Evolutionary conservation across 2,797 vertebrate species (phyloP), one percentile per base, ranked within the genome.

Genomic region (Malacoctenus gilli): DNA sequence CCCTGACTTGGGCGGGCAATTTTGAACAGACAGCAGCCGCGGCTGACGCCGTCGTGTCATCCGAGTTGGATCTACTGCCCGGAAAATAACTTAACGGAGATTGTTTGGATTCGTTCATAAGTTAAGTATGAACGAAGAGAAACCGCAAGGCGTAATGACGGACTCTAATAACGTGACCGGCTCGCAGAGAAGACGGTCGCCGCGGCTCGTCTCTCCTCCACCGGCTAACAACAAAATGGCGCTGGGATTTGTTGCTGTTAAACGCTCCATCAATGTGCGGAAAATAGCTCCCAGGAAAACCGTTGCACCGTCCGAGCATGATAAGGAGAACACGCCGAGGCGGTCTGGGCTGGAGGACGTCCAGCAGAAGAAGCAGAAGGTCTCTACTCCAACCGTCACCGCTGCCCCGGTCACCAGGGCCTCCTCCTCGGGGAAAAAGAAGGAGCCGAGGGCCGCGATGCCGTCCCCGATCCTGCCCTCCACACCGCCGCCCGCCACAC

Each of bases 221-320:
- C 65, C 18, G 12, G 41, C 11, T 9, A 58, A 58, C 31, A 66
- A 36, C 46, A 77, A 88, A 56, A 85, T 85, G 85, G 87, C 85
- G 80, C 39, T 2, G 32, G 0, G 13, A 0, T 3, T 15, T 0
- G 28, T 35, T 8, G 43, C 53, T 0, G 59, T 75, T 1, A 89
- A 89, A 60, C 79, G 87, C 1, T 72, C 63, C 1, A 86, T 88
- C 35, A 64, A 63, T 0, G 79, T 89, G 41, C 82, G 58, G 71
- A 89, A 89, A 58, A 88, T 88, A 47, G 77, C 54, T 0, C 78
- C 85, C 2, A 84, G 85, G 20, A 89, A 89, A 55, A 87, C 86
- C 0, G 43, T 25, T 0, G 65, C 54, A 0, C 64, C 70, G 2
- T 55, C 70, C 1, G 85, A 72, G 8, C 48, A 72, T 18, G 16